Evolutionary conservation across 2,113 vertebrate genomes (phyloP), one percentile per base, ranked within the genome.

Genomic region (Atlantisia rogersi): DNA sequence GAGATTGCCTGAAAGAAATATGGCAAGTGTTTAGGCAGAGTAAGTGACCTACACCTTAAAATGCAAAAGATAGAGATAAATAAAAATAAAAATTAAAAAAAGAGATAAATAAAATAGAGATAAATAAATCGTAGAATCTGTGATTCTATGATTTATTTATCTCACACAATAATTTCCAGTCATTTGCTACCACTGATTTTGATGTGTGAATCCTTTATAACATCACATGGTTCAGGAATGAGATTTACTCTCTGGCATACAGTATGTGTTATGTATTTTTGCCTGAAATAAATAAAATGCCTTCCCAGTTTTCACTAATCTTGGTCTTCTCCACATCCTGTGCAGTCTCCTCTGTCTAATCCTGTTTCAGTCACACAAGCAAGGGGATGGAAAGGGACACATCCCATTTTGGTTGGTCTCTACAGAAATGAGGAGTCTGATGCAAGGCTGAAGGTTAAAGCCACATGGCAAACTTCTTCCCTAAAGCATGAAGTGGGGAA

Each of bases 1-100:
- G 99, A 99, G 25, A 99, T 99, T 60, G 98, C 98, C 99, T 99
- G 95, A 29, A 91, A 93, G 73, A 92, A 94, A 96, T 9, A 95
- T 15, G 97, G 39, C 8, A 76, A 78, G 10, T 52, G 84, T 78
- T 90, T 15, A 96, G 35, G 46, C 52, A 53, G 26, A 64, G 32
- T 15, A 71, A 74, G 32, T 25, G 42, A 59, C n/a, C 55, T 31
- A 11, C 7, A 67, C 10, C 15, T 91, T 42, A 81, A 63, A 77
- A 93, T 11, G 21, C 19, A 93, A 35, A 35, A 35, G 35, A 35
- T 35, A 35, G 35, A 35, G 35, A 35, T 35, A 35, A 35, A 35
- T 35, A 35, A 35, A 35, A 35, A 35, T 35, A 35, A 35, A 35
- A 35, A 35, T 35, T n/a, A n/a, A n/a, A 35, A 35, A 35, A 7